Percentiles rank a stretch among this genome's conserved stretches.
phyloP scores from a whole-genome alignment of 2,113 vertebrate genomes.

The Myrmecobius fasciatus region DNA sequence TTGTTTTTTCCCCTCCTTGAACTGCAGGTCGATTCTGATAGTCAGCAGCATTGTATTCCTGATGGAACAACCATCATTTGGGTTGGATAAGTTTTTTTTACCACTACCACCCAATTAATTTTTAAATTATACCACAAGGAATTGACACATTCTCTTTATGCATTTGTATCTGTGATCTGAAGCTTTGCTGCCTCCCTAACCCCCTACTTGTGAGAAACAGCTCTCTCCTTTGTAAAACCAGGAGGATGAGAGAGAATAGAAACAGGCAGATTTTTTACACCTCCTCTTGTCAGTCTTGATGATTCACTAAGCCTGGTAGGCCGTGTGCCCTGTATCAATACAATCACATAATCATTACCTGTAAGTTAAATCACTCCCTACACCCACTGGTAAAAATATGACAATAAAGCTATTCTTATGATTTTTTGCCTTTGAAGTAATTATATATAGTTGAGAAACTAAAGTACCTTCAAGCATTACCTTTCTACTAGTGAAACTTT shows the following conservation, averaged over 20 bases:
- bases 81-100: constrained; percentile 69
- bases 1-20: constrained; percentile 66
- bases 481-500: constrained; percentile 82
- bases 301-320: constrained; percentile 84
- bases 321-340: constrained; percentile 84
- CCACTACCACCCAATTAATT: constrained; percentile 70
- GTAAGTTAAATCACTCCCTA: constrained; percentile 86
- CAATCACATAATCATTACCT: constrained; percentile 89
- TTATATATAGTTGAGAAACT: constrained; percentile 82
- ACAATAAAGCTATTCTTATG: constrained; percentile 86
- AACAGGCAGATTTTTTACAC: constrained; percentile 79
- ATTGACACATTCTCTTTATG: constrained; percentile 74
- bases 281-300: constrained; percentile 86
- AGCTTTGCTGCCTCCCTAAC: constrained; percentile 72
- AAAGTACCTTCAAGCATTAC: constrained; percentile 79
- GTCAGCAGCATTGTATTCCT: constrained; percentile 61
- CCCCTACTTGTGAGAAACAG: constrained; percentile 72
- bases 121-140: constrained; percentile 71
- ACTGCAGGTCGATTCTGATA: constrained; percentile 62
- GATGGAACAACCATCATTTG: constrained; percentile 55
- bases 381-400: constrained; percentile 86
- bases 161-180: constrained; percentile 74
- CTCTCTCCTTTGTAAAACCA: constrained; percentile 77
- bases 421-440: constrained; percentile 82
- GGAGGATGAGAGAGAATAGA: constrained; percentile 77